phyloP scores from a whole-genome alignment of 2,888 invertebrate genomes.

The Patella pellucida region DNA sequence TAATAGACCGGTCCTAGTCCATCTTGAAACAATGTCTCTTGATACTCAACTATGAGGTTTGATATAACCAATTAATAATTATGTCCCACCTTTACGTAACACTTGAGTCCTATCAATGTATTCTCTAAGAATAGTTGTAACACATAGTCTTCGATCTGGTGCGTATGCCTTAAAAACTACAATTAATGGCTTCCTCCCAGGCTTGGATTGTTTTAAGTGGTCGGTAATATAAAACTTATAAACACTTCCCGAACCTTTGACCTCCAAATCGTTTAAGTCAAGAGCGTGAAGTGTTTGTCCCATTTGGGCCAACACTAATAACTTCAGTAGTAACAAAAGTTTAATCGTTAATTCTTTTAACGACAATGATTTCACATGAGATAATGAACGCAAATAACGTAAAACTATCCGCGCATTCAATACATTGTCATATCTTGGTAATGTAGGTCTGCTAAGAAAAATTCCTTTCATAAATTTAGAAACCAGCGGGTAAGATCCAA shows the following conservation, averaged over 20 bases:
- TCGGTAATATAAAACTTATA: not conserved
- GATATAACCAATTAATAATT: not conserved
- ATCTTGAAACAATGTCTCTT: not conserved
- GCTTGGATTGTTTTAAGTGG: not conserved
- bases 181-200: not conserved
- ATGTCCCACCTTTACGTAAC: not conserved
- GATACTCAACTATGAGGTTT: not conserved
- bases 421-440: constrained; percentile 31
- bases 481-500: constrained; percentile 19
- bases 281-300: not conserved
- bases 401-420: too few species aligned
- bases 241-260: not conserved
- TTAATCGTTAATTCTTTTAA: constrained; percentile 12
- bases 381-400: too few species aligned
- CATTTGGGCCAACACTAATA: not conserved
- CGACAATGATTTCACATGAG: too few species aligned
- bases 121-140: not conserved
- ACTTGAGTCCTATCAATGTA: not conserved
- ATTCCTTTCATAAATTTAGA: constrained; percentile 37
- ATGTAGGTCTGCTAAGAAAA: constrained; percentile 28
- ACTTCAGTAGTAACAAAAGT: not conserved
- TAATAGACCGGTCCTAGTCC: not conserved
- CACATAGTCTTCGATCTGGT: not conserved
- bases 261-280: not conserved
- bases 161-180: not conserved